Evolutionary conservation across 2,797 vertebrate genomes (phyloP).

Genomic region (Gymnoscopelus braueri): DNA sequence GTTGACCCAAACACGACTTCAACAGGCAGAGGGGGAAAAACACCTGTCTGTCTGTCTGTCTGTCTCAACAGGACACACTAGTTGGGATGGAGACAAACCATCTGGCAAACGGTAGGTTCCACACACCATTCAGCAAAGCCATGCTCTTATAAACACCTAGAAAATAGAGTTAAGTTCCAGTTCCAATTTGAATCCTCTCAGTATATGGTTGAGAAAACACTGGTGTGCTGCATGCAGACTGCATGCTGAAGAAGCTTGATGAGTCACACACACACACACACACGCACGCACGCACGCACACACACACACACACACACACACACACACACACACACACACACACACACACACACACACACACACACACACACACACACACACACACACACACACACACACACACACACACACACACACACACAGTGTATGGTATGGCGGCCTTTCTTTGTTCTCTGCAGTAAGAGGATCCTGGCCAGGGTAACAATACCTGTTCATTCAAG

Average conservation of each 20-base stretch:
- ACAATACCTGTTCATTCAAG: constrained; percentile 79
- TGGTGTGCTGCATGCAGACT: constrained; percentile 52
- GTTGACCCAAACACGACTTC: constrained; percentile 17
- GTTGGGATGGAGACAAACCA: constrained; percentile 10
- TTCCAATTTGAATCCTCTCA: constrained; percentile 35
- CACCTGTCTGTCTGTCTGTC: too few relatives aligned
- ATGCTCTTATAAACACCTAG: constrained; percentile 18
- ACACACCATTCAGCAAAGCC: constrained; percentile 18
- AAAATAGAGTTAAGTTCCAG: constrained; percentile 35
- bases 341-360: too few relatives aligned
- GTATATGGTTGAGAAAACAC: constrained; percentile 42
- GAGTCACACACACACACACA: not conserved
- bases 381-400: too few relatives aligned
- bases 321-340: too few relatives aligned
- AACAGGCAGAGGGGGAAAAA: constrained; percentile 25
- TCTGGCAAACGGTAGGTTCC: constrained; percentile 25
- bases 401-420: too few relatives aligned
- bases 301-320: too few relatives aligned
- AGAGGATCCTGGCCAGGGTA: constrained; percentile 74
- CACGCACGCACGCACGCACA: too few relatives aligned
- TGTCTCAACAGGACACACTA: constrained; percentile 23
- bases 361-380: too few relatives aligned
- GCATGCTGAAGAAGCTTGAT: constrained; percentile 20
- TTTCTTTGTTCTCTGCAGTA: constrained; percentile 69
- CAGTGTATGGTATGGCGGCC: constrained; percentile 30